phyloP scores from a whole-genome alignment of 2,797 vertebrate species.

The Morus bassanus region DNA sequence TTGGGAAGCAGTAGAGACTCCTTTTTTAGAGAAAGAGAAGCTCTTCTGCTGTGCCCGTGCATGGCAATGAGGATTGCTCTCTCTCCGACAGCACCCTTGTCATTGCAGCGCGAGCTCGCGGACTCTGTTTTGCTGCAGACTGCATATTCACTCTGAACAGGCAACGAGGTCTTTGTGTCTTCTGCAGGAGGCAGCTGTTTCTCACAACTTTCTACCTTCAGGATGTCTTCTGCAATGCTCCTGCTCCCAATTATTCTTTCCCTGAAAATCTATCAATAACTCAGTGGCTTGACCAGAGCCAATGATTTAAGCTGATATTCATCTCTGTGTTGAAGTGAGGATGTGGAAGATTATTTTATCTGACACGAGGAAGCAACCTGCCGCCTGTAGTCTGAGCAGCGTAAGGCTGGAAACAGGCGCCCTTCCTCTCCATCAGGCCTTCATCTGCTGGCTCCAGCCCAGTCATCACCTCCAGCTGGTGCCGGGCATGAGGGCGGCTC shows the following conservation, averaged over 20 bases:
- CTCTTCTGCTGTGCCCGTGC: background rate
- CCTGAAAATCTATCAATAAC: background rate
- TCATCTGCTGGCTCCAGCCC: background rate
- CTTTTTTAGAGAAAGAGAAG: background rate
- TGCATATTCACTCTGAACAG: rapidly evolving
- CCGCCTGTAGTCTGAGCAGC: rapidly evolving
- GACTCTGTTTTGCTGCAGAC: background rate
- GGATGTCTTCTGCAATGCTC: background rate
- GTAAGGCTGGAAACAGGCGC: background rate
- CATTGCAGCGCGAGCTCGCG: rapidly evolving
- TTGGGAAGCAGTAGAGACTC: background rate
- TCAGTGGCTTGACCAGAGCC: background rate
- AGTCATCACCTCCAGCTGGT: background rate
- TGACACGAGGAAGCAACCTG: background rate
- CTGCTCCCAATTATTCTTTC: background rate
- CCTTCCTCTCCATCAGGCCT: background rate
- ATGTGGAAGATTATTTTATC: background rate
- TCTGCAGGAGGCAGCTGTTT: background rate
- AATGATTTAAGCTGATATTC: no score
- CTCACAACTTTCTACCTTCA: background rate
- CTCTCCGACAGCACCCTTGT: background rate
- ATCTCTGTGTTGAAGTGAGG: no score
- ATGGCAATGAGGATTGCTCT: rapidly evolving
- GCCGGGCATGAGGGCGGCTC: background rate
- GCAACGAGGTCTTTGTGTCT: rapidly evolving